Evolutionary conservation across 2,797 vertebrate genomes (phyloP), one percentile per base, ranked within the genome.

Genomic region (Syngnathus rostellatus): DNA sequence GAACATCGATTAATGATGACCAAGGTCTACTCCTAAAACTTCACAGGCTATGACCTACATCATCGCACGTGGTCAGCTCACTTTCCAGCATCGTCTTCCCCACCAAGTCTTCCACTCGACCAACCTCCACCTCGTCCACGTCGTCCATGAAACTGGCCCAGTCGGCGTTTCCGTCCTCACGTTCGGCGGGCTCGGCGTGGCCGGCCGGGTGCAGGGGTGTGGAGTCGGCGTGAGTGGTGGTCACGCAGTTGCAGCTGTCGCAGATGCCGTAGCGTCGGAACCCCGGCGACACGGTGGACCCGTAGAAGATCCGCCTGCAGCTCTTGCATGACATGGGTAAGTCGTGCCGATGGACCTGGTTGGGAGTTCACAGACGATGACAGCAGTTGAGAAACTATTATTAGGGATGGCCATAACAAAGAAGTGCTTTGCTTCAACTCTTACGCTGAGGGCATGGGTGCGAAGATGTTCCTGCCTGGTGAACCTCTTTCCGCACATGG

Each of bases 91-190:
- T 92, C 62, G 81, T 91, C 76, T 94, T 95, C 81, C 93, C 91
- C 0, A 94, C 92, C 0, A 90, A 81, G 59, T 94, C 92, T 0
- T 95, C 94, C 38, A 93, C 91, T 0, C 94, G 90, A 21, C 91
- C 90, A 0, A 91, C 86, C 39, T 97, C 95, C 0, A 95, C 94
- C 59, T 98, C 97, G 69, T 98, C 95, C 0, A 93, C 93, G 0
- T 97, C 97, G 40, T 95, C 96, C 83, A 98, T 94, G 0, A 94
- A 98, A 66, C 95, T 94, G 11, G 95, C 94, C 96, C 96, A 98
- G 16, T 97, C 94, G 0, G 86, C 86, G 17, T 94, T 92, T 0
- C 88, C 82, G 0, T 94, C 92, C 0, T 88, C 85, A 1, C 93
- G 95, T 1, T 94, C 96, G 60, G 90, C 85, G 21, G 88, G 82